Base-by-base conservation (phyloP, 2,113 vertebrate species). In the Lophochroa leadbeateri region DNA sequence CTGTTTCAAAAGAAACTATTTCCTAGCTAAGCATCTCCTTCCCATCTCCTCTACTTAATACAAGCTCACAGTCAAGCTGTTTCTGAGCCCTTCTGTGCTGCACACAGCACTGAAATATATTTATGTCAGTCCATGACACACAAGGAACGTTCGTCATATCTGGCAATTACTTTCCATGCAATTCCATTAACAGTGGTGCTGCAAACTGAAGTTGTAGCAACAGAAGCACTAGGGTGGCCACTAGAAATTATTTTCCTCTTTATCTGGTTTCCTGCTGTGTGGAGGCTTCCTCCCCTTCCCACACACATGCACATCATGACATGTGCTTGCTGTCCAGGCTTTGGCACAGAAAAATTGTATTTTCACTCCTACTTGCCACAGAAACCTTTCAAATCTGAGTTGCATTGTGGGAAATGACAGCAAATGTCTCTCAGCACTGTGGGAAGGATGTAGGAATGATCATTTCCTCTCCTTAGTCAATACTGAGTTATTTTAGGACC, bases 401-500 rank as follows among this genome's bases (percentile, higher is more conserved):
- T 95, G 57, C n/a, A 19, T 15, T 52, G 44, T 60, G 55, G 69
- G 19, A 67, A 87, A 69, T 43, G n/a, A 77, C 49, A 94, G 44
- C 64, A 93, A 93, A 90, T 21, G 4, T 81, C 41, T 92, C 82
- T 83, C 87, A 81, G 61, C 52, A 68, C 52, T 69, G 57, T 50
- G 44, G 58, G 80, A 94, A 94, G 58, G 85, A 83, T 68, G 63
- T 55, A 90, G 72, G 33, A 88, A 86, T 20, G 39, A 96, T 64
- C 50, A 43, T 60, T 90, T 85, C 83, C 83, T 72, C 68, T 86
- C 60, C 23, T 96, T 90, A 88, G 64, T 81, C 90, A 61, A 78
- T 33, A 77, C 6, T 33, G 29, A 43, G 20, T 76, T 96, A 93
- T 84, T 95, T 97, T 74, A 95, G 57, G 69, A 86, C 24, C 75